A percentile compares a stretch with the other conserved stretches of the same genome.
Evolutionary conservation across 2,113 vertebrate species (phyloP).

Genomic region (Protobothrops mucrosquamatus): DNA sequence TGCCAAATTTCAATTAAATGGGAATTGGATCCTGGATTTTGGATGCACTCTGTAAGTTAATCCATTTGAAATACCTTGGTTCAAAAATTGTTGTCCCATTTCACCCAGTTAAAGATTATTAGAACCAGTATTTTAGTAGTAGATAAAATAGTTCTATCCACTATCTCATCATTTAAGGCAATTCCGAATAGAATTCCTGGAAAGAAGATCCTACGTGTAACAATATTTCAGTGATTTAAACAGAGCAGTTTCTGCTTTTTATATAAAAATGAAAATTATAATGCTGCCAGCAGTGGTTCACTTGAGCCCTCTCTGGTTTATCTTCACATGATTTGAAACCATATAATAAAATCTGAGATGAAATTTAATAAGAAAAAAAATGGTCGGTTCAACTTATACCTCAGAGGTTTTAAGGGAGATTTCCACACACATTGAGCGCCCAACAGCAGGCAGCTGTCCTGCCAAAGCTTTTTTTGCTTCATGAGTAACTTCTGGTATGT

Average conservation of each 20-base stretch:
- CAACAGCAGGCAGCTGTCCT: slow-evolving; percentile 91
- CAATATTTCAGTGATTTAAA: not conserved
- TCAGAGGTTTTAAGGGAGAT: slow-evolving; percentile 98
- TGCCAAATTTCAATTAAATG: not conserved
- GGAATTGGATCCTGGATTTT: not conserved
- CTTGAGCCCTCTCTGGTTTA: not conserved
- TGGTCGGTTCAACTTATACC: slow-evolving; percentile 70
- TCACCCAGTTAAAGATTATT: not conserved
- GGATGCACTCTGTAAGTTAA: not conserved
- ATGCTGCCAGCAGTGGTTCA: not conserved
- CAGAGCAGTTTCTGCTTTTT: not conserved
- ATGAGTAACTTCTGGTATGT: slow-evolving; percentile 98
- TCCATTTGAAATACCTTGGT: not conserved
- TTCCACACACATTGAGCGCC: slow-evolving; percentile 97
- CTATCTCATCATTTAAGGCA: not conserved
- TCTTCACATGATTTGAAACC: not conserved
- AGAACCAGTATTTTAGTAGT: not conserved
- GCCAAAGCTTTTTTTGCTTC: slow-evolving; percentile 97
- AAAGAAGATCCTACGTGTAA: not conserved
- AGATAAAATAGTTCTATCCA: not conserved
- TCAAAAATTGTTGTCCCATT: not conserved
- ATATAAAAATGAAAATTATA: not conserved
- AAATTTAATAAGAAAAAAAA: not conserved
- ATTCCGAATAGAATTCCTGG: not conserved
- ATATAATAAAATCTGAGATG: not conserved